Evolutionary conservation across 2,113 vertebrate genomes (phyloP).

Genomic region (Sisor rabdophorus): DNA sequence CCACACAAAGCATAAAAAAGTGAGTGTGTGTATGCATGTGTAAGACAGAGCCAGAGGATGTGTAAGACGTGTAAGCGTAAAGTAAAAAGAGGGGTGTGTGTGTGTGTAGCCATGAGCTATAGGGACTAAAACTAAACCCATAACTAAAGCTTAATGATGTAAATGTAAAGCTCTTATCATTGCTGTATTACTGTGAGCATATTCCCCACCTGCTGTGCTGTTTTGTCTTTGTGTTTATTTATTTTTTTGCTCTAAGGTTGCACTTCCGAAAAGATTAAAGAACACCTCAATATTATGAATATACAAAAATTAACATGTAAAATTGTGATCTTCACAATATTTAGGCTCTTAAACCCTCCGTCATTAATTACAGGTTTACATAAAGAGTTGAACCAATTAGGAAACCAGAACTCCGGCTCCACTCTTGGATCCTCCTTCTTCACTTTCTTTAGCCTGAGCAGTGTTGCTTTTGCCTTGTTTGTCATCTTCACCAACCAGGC

Average conservation of each 20-base stretch:
- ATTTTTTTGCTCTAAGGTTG: background rate
- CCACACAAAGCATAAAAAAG: conserved; percentile 1
- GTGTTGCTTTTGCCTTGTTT: conserved; percentile 63
- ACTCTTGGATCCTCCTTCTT: conserved; percentile 73
- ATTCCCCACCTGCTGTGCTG: conserved; percentile 2
- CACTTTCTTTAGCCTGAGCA: conserved; percentile 65
- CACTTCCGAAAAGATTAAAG: background rate
- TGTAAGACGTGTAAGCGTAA: no score
- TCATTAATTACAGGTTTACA: conserved; percentile 19
- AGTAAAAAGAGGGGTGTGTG: background rate
- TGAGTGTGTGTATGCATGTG: no score
- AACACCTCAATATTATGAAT: conserved; percentile 4
- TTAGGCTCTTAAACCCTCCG: conserved; percentile 30
- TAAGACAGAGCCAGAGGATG: no score
- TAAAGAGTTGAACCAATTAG: conserved; percentile 56
- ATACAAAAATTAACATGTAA: conserved; percentile 41
- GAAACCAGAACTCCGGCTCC: conserved; percentile 84
- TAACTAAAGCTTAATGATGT: no score
- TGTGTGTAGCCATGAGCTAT: no score
- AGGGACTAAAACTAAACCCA: background rate
- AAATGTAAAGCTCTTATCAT: background rate
- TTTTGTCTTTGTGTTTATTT: no score
- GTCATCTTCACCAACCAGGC: conserved; percentile 83
- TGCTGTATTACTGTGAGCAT: conserved; percentile 6
- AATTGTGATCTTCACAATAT: conserved; percentile 32